phyloP scores from a whole-genome alignment of 2,888 invertebrate species.

The Zaprionus lineosus region DNA sequence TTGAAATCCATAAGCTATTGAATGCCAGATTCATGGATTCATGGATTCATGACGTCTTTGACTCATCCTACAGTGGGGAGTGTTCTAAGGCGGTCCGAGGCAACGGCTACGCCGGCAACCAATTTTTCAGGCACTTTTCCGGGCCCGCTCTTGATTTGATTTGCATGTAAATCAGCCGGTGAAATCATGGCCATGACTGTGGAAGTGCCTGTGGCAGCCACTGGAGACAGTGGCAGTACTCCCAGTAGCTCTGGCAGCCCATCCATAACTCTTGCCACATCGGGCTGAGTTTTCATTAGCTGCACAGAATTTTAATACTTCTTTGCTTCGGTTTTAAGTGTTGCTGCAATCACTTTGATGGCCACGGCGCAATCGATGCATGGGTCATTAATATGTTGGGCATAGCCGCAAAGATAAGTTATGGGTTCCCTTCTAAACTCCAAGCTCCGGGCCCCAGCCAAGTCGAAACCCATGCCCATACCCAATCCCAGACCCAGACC shows the following conservation, averaged over 20 bases:
- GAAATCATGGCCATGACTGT: conserved; percentile 52
- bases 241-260: conserved; percentile 21
- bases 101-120: conserved; percentile 42
- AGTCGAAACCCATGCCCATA: no score
- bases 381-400: conserved; percentile 74
- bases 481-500: no score
- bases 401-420: conserved; percentile 68
- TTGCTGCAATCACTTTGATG: conserved; percentile 63
- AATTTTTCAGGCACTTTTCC: conserved; percentile 54
- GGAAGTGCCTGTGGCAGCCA: no score
- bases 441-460: no score
- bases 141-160: conserved; percentile 67
- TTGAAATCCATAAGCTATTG: conserved; percentile 79
- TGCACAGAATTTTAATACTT: conserved; percentile 67
- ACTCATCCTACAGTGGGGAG: conserved; percentile 15
- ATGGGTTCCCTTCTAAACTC: conserved; percentile 67
- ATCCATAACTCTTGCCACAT: conserved; percentile 68
- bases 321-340: conserved; percentile 73
- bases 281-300: conserved; percentile 43
- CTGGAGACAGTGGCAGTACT: conserved; percentile 25
- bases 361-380: conserved; percentile 48
- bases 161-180: conserved; percentile 76
- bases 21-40: conserved; percentile 75
- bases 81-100: neutral
- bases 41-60: conserved; percentile 26